These are phyloP conservation scores for Hyles vespertilio DNA, from an alignment of 1,140 invertebrate species.

Conservation along the genomic window DNA sequence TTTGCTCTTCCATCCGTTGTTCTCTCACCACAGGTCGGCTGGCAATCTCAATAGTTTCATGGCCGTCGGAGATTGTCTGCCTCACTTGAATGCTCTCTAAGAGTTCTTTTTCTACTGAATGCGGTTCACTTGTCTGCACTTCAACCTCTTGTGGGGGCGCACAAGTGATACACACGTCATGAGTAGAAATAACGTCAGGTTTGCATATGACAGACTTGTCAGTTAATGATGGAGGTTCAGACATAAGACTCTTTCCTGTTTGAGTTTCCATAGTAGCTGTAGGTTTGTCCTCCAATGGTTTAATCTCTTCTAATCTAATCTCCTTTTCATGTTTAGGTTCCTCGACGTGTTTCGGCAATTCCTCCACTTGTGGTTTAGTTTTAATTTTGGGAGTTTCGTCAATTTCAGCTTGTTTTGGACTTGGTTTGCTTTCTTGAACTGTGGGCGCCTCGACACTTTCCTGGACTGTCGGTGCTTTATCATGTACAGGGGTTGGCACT, in stretches of 20 bases:
- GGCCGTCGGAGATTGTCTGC: conserved; percentile 80
- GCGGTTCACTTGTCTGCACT: conserved; percentile 78
- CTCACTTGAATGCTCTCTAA: conserved; percentile 84
- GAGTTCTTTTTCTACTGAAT: conserved; percentile 44
- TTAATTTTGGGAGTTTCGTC: too few relatives aligned
- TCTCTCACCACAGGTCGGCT: conserved; percentile 77
- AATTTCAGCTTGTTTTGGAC: conserved; percentile 6
- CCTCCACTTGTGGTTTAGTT: background rate
- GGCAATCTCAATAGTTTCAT: conserved; percentile 87
- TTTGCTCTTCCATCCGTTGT: conserved; percentile 72
- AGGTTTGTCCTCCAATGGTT: conserved; percentile 18
- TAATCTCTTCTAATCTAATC: conserved; percentile 12
- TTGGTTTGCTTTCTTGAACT: conserved; percentile 25
- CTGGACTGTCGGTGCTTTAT: conserved; percentile 21
- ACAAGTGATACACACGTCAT: conserved; percentile 72
- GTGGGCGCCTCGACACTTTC: conserved; percentile 23
- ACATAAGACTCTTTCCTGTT: conserved; percentile 76
- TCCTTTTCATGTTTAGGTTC: conserved; percentile 1
- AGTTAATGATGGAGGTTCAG: conserved; percentile 43
- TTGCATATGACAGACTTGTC: conserved; percentile 66
- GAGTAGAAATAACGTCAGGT: conserved; percentile 44
- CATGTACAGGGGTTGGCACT: background rate
- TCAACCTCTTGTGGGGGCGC: conserved; percentile 75
- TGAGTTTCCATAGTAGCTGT: conserved; percentile 73
- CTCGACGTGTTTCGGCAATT: background rate